phyloP scores from a whole-genome alignment of 53 echinoderm and acorn worm genomes.

The Paracentrotus lividus region DNA sequence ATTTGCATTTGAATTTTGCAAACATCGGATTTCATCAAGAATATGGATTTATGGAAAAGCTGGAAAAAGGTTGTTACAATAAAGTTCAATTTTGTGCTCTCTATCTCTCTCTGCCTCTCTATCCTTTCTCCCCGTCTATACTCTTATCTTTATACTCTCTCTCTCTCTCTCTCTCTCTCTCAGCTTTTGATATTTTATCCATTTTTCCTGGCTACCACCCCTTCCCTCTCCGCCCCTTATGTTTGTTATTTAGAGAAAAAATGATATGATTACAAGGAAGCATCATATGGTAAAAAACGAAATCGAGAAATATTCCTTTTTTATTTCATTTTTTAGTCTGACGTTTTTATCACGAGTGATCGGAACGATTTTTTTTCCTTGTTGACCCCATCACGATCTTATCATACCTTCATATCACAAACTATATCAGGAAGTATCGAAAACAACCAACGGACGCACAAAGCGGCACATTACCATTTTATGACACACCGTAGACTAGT shows the following conservation, averaged over 20 bases:
- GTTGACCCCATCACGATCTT: background rate
- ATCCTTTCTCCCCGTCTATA: background rate
- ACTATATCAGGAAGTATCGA: slow-evolving; percentile 19
- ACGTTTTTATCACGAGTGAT: slow-evolving; percentile 6
- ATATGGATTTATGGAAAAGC: background rate
- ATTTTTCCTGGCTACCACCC: background rate
- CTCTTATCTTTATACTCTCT: background rate
- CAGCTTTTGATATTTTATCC: background rate
- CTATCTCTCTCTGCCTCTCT: background rate
- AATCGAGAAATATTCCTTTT: background rate
- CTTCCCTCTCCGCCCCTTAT: no score
- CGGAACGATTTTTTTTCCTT: background rate
- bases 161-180: background rate
- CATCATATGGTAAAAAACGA: background rate
- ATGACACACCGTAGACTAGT: background rate
- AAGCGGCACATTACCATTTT: background rate
- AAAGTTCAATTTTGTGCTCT: background rate
- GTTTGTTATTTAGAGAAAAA: background rate
- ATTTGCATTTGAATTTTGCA: background rate
- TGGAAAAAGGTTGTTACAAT: background rate
- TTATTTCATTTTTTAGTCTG: background rate
- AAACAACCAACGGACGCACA: background rate
- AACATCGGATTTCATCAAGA: no score
- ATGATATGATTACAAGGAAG: background rate
- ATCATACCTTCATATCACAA: slow-evolving; percentile 17